These are phyloP conservation scores for Hydropotes inermis DNA, from an alignment of 2,113 vertebrate species.

Conservation along the genomic window DNA sequence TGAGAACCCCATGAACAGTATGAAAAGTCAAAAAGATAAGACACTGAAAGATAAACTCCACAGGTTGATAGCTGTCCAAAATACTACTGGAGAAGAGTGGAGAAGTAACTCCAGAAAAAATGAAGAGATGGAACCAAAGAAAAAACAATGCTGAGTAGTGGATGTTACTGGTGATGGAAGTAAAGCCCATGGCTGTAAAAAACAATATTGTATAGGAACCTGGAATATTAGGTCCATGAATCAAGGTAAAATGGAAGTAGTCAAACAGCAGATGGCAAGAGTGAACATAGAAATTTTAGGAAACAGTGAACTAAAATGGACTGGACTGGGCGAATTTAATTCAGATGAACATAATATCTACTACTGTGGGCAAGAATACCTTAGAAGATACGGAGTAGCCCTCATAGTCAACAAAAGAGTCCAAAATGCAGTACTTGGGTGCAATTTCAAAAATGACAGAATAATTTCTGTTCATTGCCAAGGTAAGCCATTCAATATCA, in stretches of 20 bases:
- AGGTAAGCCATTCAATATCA: not conserved
- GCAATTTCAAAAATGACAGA: not conserved
- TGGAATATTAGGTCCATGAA: not conserved
- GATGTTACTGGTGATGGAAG: not conserved
- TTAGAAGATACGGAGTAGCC: not conserved
- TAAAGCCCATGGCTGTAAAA: not conserved
- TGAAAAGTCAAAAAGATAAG: not conserved
- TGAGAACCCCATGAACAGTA: not conserved
- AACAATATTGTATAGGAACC: not conserved
- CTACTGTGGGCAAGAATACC: not conserved
- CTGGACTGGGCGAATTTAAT: not conserved
- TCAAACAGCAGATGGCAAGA: not conserved
- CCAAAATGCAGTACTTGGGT: not conserved
- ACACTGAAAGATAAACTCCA: not conserved
- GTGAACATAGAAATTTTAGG: accelerated
- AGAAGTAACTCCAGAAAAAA: not conserved
- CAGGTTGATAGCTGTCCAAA: not conserved
- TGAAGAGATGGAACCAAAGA: not conserved
- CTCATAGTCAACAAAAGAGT: not conserved
- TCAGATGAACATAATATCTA: not conserved
- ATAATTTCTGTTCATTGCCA: not conserved
- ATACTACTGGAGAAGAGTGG: not conserved
- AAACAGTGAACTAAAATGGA: not conserved
- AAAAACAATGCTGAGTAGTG: not conserved
- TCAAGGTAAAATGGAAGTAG: not conserved